phyloP scores from a whole-genome alignment of 2,888 invertebrate genomes.

The Drosophila diplacantha region DNA sequence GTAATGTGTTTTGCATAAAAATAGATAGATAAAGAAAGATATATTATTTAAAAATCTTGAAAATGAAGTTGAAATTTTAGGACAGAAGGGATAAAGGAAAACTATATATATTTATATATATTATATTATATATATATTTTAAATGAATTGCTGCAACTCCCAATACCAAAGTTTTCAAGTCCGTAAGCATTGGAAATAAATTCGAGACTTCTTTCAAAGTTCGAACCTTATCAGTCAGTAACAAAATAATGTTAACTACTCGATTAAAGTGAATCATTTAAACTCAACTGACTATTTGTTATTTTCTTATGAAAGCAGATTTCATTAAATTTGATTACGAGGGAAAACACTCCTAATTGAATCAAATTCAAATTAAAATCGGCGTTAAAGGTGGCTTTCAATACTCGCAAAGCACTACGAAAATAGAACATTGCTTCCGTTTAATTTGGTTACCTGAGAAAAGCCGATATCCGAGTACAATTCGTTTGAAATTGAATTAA shows the following conservation, averaged over 20 bases:
- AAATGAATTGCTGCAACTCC: neutral
- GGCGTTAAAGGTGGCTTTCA: constrained; percentile 12
- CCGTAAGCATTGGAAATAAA: neutral
- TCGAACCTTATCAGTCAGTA: neutral
- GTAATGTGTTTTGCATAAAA: neutral
- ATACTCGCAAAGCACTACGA: constrained; percentile 10
- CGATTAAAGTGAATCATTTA: neutral
- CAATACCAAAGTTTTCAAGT: neutral
- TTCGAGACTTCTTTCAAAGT: neutral
- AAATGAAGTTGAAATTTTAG: neutral
- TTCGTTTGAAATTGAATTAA: constrained; percentile 72
- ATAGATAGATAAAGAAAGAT: too few species aligned
- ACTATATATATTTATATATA: too few species aligned
- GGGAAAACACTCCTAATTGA: constrained; percentile 32
- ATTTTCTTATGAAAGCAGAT: constrained; percentile 49
- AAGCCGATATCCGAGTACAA: constrained; percentile 57
- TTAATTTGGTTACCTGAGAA: constrained; percentile 48
- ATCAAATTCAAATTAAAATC: constrained; percentile 17
- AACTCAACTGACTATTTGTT: constrained; percentile 1
- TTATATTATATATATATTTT: neutral
- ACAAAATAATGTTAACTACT: neutral
- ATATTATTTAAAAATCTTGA: neutral
- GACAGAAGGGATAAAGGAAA: too few species aligned
- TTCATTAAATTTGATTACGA: constrained; percentile 32
- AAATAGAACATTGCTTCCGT: constrained; percentile 54